Base-by-base conservation (phyloP, 1,140 invertebrate species). In the Platyura marginata region DNA sequence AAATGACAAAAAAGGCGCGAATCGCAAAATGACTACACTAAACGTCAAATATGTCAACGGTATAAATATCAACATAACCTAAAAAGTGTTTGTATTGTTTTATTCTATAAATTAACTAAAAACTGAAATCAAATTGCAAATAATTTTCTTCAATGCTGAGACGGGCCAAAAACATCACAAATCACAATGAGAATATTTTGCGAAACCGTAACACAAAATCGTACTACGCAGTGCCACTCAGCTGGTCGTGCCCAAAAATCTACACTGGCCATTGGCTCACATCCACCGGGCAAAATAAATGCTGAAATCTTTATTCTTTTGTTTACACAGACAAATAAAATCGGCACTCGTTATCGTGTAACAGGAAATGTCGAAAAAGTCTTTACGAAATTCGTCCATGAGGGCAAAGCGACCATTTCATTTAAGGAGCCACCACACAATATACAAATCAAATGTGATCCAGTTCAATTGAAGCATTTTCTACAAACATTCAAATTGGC, bases 161-260 rank as follows among this genome's bases (percentile, higher is more conserved):
- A n/a, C n/a, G n/a, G n/a, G n/a, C n/a, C n/a, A n/a, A n/a, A n/a
- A n/a, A n/a, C n/a, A n/a, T n/a, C n/a, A n/a, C n/a, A n/a, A n/a
- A n/a, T n/a, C n/a, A n/a, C n/a, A 47, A 81, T 82, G 79, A 81
- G 77, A 60, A 62, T 81, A 48, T 54, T 68, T 19, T 81, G 79
- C 54, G 70, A 69, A 49, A 61, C 80, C 13, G 69, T 70, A 52
- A 64, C 81, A 32, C 58, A 66, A 39, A 75, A 80, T 51, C 70
- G 77, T 46, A 49, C 56, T 40, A 52, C 67, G 46, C 59, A 47
- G 48, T 46, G 49, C 54, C 55, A 51, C 61, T 62, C 52, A 53
- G 49, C 58, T 57, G 66, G 49, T 51, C 67, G 49, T 52, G 66
- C 66, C 48, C 63, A 65, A 45, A 70, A 70, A 57, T 74, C 75